These are phyloP conservation scores for Pyralis farinalis DNA, from an alignment of 2,888 invertebrate species.

Conservation along the genomic window DNA sequence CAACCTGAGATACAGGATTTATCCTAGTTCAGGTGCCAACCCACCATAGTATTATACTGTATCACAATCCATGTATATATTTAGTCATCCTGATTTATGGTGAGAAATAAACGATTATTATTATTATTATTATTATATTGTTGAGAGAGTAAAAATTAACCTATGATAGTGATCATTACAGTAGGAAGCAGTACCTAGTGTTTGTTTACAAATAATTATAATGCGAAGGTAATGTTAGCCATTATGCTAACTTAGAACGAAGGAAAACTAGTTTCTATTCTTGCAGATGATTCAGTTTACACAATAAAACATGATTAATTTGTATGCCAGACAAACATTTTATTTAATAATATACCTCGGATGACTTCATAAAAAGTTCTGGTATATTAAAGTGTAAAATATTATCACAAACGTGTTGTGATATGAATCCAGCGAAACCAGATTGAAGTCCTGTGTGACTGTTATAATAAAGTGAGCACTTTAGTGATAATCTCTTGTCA, in stretches of 20 bases:
- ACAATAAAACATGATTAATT: conserved; percentile 10
- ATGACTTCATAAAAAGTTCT: conserved; percentile 7
- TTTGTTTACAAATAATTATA: too few relatives aligned
- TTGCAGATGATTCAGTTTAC: conserved; percentile 22
- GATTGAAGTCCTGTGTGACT: conserved; percentile 1
- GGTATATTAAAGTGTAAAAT: not conserved
- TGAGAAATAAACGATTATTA: too few relatives aligned
- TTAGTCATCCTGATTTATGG: too few relatives aligned
- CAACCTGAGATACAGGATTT: too few relatives aligned
- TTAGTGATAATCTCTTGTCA: not conserved
- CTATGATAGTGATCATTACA: too few relatives aligned
- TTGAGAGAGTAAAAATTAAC: too few relatives aligned
- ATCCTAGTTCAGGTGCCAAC: too few relatives aligned
- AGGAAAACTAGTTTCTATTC: conserved; percentile 21
- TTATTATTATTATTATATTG: too few relatives aligned
- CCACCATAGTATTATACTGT: too few relatives aligned
- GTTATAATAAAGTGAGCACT: conserved; percentile 1
- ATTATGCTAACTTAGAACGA: conserved; percentile 1
- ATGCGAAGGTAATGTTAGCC: conserved; percentile 1
- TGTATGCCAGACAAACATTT: not conserved
- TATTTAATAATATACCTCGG: not conserved
- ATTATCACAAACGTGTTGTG: conserved; percentile 1
- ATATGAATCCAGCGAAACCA: conserved; percentile 6
- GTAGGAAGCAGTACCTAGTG: too few relatives aligned
- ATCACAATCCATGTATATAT: too few relatives aligned